These are phyloP conservation scores for Tragelaphus scriptus DNA, from an alignment of 2,113 vertebrate genomes.

Conservation along the genomic window DNA sequence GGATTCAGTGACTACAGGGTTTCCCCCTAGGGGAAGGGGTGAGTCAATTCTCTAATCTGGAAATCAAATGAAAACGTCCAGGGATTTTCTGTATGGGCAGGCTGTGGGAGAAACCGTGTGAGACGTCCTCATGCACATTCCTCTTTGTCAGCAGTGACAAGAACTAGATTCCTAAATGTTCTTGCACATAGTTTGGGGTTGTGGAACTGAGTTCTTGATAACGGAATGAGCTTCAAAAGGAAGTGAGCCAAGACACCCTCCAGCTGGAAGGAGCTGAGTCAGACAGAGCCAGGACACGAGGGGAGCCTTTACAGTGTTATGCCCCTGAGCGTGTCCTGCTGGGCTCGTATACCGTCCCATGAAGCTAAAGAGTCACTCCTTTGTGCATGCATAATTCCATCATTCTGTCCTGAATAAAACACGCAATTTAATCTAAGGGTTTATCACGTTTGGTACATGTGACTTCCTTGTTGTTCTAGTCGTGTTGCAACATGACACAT, in stretches of 20 bases:
- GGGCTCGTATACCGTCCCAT: too few species aligned
- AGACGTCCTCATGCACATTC: background rate
- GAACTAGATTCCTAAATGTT: background rate
- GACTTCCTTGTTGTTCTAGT: background rate
- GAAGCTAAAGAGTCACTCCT: background rate
- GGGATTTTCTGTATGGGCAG: background rate
- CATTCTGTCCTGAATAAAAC: background rate
- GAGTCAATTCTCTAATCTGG: background rate
- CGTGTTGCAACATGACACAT: background rate
- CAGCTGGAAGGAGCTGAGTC: background rate
- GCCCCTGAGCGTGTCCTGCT: background rate
- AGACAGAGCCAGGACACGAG: rapidly evolving
- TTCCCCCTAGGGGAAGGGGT: background rate
- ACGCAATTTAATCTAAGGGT: background rate
- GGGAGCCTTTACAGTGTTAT: too few species aligned
- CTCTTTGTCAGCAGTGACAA: background rate
- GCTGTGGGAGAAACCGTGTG: background rate
- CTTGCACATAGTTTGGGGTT: background rate
- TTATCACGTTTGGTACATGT: background rate
- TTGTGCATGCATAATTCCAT: background rate
- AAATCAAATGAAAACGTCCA: background rate
- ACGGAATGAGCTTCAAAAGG: background rate
- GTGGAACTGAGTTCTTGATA: background rate
- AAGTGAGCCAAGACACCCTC: background rate
- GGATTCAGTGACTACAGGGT: background rate